A percentile compares a stretch with the other conserved stretches of the same genome.
Conservation (phyloP, 1,140 invertebrate genomes). For the Bathynomus jamesi region DNA sequence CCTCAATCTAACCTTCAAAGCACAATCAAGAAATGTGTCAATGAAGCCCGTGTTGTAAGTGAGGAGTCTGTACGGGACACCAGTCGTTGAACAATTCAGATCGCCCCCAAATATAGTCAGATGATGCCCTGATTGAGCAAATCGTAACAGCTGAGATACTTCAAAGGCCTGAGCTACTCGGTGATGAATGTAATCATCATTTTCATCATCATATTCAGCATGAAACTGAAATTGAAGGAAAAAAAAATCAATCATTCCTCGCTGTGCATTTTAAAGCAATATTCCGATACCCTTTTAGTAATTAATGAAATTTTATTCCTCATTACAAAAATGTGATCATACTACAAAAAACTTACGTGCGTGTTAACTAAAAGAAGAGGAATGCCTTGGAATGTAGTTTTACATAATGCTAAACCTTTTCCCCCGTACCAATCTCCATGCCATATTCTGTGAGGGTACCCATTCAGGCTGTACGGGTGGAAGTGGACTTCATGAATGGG, state of each 20-base stretch:
- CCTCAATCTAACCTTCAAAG: constrained; percentile 8
- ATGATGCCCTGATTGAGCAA: constrained; percentile 49
- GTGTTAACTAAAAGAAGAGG: constrained; percentile 78
- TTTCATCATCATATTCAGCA: constrained; percentile 79
- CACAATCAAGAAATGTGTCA: constrained; percentile 33
- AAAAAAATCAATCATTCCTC: not conserved
- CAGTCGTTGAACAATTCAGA: constrained; percentile 48
- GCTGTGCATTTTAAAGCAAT: constrained; percentile 1
- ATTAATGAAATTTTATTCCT: not conserved
- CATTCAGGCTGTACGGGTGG: constrained; percentile 89
- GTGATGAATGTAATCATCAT: constrained; percentile 84
- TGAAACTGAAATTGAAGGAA: constrained; percentile 59
- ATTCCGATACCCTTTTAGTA: not conserved
- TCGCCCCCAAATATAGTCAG: constrained; percentile 48
- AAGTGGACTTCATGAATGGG: constrained; percentile 81
- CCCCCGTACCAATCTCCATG: constrained; percentile 98
- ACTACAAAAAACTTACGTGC: constrained; percentile 60
- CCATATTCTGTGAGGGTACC: constrained; percentile 90
- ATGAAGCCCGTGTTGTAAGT: constrained; percentile 41
- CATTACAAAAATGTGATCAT: not conserved
- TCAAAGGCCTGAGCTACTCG: constrained; percentile 86
- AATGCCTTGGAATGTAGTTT: constrained; percentile 58
- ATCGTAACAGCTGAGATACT: constrained; percentile 81
- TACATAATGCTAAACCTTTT: constrained; percentile 87
- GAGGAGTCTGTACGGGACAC: constrained; percentile 49